These are phyloP conservation scores for Tipula lateralis DNA, from an alignment of 2,888 invertebrate species.

Conservation along the genomic window DNA sequence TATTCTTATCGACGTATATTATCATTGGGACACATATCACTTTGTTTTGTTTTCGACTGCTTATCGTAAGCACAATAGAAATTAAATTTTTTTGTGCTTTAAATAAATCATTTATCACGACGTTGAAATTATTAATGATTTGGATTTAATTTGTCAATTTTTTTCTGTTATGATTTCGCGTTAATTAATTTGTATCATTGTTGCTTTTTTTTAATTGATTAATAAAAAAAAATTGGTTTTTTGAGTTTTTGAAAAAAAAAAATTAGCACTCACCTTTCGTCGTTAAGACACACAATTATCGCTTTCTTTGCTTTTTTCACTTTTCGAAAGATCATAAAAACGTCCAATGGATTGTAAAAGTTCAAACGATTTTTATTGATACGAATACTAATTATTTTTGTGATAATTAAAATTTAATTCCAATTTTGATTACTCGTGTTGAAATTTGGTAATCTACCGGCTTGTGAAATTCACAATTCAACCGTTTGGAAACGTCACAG, in stretches of 20 bases:
- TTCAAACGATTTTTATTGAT: not conserved
- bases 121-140: not conserved
- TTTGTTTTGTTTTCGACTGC: not conserved
- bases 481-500: too few relatives aligned
- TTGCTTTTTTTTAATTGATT: conserved; percentile 12
- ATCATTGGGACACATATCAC: not conserved
- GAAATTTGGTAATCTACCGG: too few relatives aligned
- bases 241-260: not conserved
- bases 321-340: not conserved
- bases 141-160: conserved; percentile 7
- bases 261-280: not conserved
- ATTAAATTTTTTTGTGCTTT: not conserved
- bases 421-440: too few relatives aligned
- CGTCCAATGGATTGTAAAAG: not conserved
- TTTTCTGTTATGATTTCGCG: not conserved
- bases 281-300: not conserved
- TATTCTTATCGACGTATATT: not conserved
- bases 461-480: too few relatives aligned
- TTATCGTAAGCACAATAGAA: not conserved
- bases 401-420: too few relatives aligned
- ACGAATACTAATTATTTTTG: too few relatives aligned
- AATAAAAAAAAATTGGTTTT: not conserved
- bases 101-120: not conserved
- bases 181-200: not conserved
- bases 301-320: not conserved